Evolutionary conservation across 2,113 vertebrate species (phyloP).

Genomic region (Pachypanchax playfairii): DNA sequence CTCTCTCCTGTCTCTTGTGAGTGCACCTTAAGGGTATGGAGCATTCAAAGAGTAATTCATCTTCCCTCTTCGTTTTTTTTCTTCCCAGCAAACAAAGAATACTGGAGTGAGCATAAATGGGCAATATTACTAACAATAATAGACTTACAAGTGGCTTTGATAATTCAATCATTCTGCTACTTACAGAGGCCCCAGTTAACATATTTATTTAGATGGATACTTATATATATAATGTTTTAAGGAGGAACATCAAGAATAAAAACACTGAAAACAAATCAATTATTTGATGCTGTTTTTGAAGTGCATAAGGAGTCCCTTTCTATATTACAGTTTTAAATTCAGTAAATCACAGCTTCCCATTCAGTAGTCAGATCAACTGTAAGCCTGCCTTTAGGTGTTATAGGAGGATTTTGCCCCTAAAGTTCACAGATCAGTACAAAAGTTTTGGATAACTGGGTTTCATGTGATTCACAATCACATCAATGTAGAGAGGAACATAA

Average conservation of each 20-base stretch:
- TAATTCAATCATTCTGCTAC: conserved; percentile 20
- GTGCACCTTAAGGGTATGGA: conserved; percentile 34
- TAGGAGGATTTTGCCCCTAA: conserved; percentile 1
- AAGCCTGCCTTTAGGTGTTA: conserved; percentile 11
- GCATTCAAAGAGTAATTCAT: conserved; percentile 30
- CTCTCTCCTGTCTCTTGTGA: conserved; percentile 8
- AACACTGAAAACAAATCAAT: not conserved
- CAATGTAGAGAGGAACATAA: not conserved
- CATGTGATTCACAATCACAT: conserved; percentile 19
- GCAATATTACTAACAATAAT: conserved; percentile 17
- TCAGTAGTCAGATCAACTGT: conserved; percentile 29
- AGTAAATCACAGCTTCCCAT: conserved; percentile 33
- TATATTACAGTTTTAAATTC: conserved; percentile 2
- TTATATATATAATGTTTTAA: conserved; percentile 24
- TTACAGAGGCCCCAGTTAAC: conserved; percentile 4
- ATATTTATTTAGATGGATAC: conserved; percentile 18
- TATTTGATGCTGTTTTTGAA: not conserved
- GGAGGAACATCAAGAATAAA: not conserved
- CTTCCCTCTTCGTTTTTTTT: not conserved
- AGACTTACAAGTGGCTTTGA: conserved; percentile 13
- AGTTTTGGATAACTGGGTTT: conserved; percentile 22
- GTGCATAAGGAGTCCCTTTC: not conserved
- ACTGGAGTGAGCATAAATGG: conserved; percentile 6
- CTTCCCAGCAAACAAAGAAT: conserved; percentile 15
- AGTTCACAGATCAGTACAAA: conserved; percentile 32